Evolutionary conservation across 2,888 invertebrate species (phyloP).

Genomic region (Sinhomidia bicolor): DNA sequence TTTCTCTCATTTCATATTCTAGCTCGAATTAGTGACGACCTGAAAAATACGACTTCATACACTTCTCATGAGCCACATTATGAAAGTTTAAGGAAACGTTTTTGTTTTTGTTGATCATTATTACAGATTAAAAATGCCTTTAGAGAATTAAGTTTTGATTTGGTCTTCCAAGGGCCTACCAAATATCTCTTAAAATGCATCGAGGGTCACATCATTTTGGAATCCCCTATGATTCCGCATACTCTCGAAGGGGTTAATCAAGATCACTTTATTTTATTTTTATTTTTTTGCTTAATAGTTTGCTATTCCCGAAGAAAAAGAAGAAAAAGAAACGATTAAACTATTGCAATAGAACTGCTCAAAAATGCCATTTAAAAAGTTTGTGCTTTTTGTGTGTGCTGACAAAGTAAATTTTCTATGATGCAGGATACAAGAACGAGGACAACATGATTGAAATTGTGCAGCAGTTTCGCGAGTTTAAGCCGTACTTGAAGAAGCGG

Average conservation of each 20-base stretch:
- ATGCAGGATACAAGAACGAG: constrained; percentile 39
- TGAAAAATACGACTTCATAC: background rate
- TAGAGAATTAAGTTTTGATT: constrained; percentile 46
- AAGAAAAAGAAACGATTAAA: background rate
- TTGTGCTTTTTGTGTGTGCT: background rate
- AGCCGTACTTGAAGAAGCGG: constrained; percentile 75
- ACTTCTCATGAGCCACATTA: background rate
- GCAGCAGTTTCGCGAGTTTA: constrained; percentile 73
- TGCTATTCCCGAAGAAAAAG: no score
- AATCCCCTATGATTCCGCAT: constrained; percentile 28
- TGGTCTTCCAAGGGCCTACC: constrained; percentile 52
- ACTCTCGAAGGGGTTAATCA: constrained; percentile 52
- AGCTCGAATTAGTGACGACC: background rate
- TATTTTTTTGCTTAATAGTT: constrained; percentile 18
- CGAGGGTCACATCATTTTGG: constrained; percentile 53
- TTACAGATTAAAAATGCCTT: constrained; percentile 35
- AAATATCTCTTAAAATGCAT: constrained; percentile 51
- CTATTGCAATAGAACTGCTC: background rate
- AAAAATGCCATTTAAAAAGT: background rate
- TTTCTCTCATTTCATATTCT: background rate
- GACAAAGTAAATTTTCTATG: background rate
- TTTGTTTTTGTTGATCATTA: constrained; percentile 39
- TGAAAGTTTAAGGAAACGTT: background rate
- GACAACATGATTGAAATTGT: constrained; percentile 73
- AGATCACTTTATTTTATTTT: constrained; percentile 22